These are phyloP conservation scores for Eriosoma lanigerum DNA, from an alignment of 1,140 invertebrate genomes.

Conservation along the genomic window DNA sequence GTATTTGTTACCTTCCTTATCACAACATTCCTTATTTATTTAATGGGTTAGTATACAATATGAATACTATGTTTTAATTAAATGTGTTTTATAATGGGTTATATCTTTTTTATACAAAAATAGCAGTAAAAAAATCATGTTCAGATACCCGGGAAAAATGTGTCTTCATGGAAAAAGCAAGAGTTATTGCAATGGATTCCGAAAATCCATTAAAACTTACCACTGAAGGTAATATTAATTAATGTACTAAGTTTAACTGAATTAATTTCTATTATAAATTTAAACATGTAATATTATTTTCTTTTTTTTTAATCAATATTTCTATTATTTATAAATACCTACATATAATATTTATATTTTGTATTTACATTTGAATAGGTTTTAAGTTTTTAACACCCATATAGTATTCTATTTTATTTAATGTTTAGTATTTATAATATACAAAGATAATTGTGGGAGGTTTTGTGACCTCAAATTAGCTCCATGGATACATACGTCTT, in stretches of 20 bases:
- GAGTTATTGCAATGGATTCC: neutral
- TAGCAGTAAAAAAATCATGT: slow-evolving; percentile 28
- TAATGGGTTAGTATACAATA: neutral
- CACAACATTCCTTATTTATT: slow-evolving; percentile 9
- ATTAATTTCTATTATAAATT: too few species aligned
- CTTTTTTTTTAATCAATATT: too few species aligned
- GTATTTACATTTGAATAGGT: too few species aligned
- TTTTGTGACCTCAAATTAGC: too few species aligned
- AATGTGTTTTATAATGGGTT: neutral
- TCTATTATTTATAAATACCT: too few species aligned
- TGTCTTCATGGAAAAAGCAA: slow-evolving; percentile 5
- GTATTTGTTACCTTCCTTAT: neutral
- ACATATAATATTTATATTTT: too few species aligned
- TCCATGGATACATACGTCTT: too few species aligned
- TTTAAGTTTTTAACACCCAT: too few species aligned
- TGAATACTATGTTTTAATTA: neutral
- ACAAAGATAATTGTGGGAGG: too few species aligned
- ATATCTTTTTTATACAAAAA: neutral
- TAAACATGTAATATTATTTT: too few species aligned
- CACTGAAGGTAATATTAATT: slow-evolving; percentile 17
- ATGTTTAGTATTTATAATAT: too few species aligned
- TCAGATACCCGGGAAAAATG: slow-evolving; percentile 24
- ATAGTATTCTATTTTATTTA: too few species aligned
- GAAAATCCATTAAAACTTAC: neutral
- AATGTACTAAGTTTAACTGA: neutral